Percentiles rank a stretch among this genome's conserved stretches.
Evolutionary conservation across 2,888 invertebrate species (phyloP).

Genomic region (Drosophila suboccidentalis): DNA sequence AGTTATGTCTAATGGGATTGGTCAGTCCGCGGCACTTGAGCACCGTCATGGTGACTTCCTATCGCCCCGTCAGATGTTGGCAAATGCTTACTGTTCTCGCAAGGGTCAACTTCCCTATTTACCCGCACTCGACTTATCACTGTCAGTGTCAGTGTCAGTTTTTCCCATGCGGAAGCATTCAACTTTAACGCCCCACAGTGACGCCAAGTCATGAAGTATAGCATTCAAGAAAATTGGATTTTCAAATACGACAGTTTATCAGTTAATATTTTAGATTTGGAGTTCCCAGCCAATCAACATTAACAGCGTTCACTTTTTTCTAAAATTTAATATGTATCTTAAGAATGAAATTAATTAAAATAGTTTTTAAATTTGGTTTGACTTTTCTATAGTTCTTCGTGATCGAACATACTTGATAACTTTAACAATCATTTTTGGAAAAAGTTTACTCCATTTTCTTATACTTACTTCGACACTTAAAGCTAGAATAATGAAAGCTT

Average conservation of each 20-base stretch:
- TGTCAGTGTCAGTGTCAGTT: constrained; percentile 11
- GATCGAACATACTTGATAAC: not conserved
- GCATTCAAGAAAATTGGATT: not conserved
- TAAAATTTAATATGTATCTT: too few relatives aligned
- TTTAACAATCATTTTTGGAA: not conserved
- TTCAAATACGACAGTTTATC: not conserved
- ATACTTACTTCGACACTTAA: too few relatives aligned
- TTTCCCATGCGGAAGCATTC: constrained; percentile 49
- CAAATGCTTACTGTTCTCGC: constrained; percentile 19
- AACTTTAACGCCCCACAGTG: constrained; percentile 14
- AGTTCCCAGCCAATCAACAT: not conserved
- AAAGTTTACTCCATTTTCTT: not conserved
- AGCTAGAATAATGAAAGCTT: too few relatives aligned
- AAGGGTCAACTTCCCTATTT: constrained; percentile 67
- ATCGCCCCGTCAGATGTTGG: constrained; percentile 20
- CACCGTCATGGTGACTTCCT: constrained; percentile 61
- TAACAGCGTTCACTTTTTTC: too few relatives aligned
- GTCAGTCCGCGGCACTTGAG: constrained; percentile 41
- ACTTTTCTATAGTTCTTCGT: too few relatives aligned
- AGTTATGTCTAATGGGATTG: constrained; percentile 20
- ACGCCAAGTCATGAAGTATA: not conserved
- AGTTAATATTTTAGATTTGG: not conserved
- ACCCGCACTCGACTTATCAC: constrained; percentile 35
- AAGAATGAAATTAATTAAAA: too few relatives aligned
- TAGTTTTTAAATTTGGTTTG: too few relatives aligned